A percentile compares a stretch with the other conserved stretches of the same genome.
phyloP scores from a whole-genome alignment of 30 jellyfish, hydroid and myxozoan species.

The Hydra vulgaris region DNA sequence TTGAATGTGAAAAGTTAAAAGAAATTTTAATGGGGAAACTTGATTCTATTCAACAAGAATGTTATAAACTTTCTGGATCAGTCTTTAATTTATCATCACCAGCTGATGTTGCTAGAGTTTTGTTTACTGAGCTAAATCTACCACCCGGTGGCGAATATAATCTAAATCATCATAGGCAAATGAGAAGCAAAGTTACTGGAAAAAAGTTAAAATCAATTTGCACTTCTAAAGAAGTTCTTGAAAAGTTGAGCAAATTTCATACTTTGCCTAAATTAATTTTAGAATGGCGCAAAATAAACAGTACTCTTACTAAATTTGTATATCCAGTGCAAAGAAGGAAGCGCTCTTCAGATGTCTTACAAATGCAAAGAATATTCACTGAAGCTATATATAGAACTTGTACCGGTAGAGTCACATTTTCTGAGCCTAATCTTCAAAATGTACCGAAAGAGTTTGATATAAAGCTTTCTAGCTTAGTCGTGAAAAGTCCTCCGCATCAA shows the following conservation, averaged over 20 bases:
- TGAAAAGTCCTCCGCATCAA: constrained; percentile 7
- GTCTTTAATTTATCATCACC: constrained; percentile 61
- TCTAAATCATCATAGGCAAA: constrained; percentile 22
- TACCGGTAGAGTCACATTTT: constrained; percentile 80
- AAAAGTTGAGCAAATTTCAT: constrained; percentile 57
- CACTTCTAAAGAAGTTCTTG: constrained; percentile 79
- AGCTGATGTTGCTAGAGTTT: constrained; percentile 78
- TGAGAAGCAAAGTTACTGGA: constrained; percentile 20
- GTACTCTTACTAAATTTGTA: constrained; percentile 62
- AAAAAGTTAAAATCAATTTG: constrained; percentile 50
- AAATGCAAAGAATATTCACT: constrained; percentile 54
- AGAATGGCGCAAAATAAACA: constrained; percentile 89
- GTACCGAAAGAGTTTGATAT: constrained; percentile 86
- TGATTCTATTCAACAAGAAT: constrained; percentile 40
- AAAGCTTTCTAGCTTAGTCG: not conserved
- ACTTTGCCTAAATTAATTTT: constrained; percentile 60
- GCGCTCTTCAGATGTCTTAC: not conserved
- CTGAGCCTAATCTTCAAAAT: constrained; percentile 85
- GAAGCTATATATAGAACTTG: constrained; percentile 58
- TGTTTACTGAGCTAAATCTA: constrained; percentile 52
- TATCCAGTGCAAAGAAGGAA: constrained; percentile 69
- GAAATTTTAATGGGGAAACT: constrained; percentile 29
- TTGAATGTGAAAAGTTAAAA: constrained; percentile 43
- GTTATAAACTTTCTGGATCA: constrained; percentile 44
- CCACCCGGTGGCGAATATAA: constrained; percentile 67